A percentile compares a stretch with the other conserved stretches of the same genome.
phyloP scores from a whole-genome alignment of 2,888 invertebrate genomes.

The Orchestes rusci region DNA sequence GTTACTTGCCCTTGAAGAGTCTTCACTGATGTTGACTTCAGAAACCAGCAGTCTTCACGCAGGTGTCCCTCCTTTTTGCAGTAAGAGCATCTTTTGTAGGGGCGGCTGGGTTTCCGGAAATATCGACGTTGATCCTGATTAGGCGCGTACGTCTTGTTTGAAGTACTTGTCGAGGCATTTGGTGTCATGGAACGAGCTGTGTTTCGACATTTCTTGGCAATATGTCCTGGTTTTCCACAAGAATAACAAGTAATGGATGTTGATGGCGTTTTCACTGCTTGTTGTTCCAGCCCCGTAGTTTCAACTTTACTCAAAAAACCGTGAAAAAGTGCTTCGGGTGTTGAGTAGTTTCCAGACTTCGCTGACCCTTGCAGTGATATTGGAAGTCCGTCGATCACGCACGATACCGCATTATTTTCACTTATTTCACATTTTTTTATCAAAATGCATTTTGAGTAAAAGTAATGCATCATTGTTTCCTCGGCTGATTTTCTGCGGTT shows the following conservation, averaged over 20 bases:
- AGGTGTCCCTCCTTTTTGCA: constrained; percentile 10
- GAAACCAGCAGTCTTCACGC: constrained; percentile 5
- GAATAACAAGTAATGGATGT: background rate
- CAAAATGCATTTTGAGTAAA: constrained; percentile 15
- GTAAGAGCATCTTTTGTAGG: constrained; percentile 5
- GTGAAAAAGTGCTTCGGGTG: constrained; percentile 16
- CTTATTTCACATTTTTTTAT: constrained; percentile 13
- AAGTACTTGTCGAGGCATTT: background rate
- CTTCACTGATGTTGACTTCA: constrained; percentile 2
- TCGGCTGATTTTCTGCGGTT: constrained; percentile 22
- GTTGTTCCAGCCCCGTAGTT: background rate
- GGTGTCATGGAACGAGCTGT: too few species aligned
- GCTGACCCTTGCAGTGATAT: constrained; percentile 9
- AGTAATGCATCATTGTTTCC: constrained; percentile 20
- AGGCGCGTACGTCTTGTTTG: background rate
- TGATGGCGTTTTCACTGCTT: background rate
- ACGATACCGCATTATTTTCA: constrained; percentile 15
- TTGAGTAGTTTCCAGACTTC: constrained; percentile 17
- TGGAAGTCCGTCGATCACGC: constrained; percentile 19
- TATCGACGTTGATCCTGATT: background rate
- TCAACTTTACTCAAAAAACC: constrained; percentile 12
- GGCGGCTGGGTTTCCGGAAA: background rate
- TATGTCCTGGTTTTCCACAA: constrained; percentile 5
- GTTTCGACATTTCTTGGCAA: background rate
- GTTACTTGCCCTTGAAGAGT: constrained; percentile 14